Evolutionary conservation across 2,113 vertebrate genomes (phyloP).

Genomic region (Protobothrops flavoviridis): DNA sequence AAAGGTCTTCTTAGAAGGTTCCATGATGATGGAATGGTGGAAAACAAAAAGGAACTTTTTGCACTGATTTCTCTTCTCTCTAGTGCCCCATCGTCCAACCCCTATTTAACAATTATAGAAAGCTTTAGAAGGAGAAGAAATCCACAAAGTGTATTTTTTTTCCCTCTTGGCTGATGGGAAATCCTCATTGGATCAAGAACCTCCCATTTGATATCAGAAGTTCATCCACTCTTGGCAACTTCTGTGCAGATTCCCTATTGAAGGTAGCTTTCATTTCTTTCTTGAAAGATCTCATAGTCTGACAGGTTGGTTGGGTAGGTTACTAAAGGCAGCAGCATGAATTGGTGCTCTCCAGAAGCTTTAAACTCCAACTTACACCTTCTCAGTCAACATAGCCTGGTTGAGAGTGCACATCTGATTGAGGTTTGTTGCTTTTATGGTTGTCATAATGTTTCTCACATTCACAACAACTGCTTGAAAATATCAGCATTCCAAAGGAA

Average conservation of each 20-base stretch:
- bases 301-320: not conserved
- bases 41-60: not conserved
- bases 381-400: not conserved
- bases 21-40: not conserved
- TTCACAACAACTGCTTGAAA: not conserved
- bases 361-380: not conserved
- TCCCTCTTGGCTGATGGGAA: not conserved
- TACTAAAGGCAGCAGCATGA: not conserved
- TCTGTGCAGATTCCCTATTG: not conserved
- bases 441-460: not conserved
- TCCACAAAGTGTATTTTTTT: not conserved
- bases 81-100: not conserved
- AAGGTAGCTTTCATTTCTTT: not conserved
- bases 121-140: not conserved
- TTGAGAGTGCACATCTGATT: not conserved
- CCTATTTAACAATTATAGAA: not conserved
- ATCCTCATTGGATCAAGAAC: not conserved
- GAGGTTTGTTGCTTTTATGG: not conserved
- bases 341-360: not conserved
- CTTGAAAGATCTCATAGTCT: not conserved
- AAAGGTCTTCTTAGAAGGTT: not conserved
- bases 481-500: not conserved
- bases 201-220: not conserved
- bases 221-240: not conserved
- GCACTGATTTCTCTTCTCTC: not conserved